These are phyloP conservation scores for Galbula dea DNA, from an alignment of 2,113 vertebrate species.

Conservation along the genomic window DNA sequence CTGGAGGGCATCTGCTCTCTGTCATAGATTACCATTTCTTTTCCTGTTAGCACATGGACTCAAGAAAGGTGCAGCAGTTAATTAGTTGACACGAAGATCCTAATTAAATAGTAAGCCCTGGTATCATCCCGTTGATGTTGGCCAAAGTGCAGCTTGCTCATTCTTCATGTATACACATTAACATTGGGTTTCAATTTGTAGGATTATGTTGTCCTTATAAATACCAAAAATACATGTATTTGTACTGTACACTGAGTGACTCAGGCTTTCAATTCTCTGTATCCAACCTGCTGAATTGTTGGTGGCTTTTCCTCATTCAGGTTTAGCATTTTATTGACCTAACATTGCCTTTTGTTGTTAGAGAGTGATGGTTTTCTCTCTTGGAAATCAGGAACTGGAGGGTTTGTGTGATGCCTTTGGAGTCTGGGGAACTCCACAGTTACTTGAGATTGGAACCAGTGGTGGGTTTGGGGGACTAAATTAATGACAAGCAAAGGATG, in stretches of 20 bases:
- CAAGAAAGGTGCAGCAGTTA: neutral
- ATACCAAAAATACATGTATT: neutral
- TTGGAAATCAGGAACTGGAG: neutral
- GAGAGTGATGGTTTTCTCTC: neutral
- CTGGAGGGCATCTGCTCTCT: neutral
- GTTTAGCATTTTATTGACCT: neutral
- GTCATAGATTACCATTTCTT: neutral
- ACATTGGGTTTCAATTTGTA: neutral
- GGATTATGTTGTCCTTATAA: neutral
- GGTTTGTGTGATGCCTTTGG: neutral
- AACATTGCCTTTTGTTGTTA: neutral
- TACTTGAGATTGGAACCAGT: neutral
- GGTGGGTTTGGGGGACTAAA: neutral
- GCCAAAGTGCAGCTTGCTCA: neutral
- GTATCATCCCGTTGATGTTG: neutral
- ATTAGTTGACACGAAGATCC: neutral
- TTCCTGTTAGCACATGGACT: neutral
- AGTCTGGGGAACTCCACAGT: neutral
- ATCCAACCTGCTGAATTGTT: neutral
- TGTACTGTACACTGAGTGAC: neutral
- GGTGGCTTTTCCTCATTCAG: neutral
- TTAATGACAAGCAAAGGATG: neutral
- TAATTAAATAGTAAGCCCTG: neutral
- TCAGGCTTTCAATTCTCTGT: neutral
- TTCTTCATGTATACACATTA: neutral